Percentiles rank a stretch among this genome's conserved stretches.
Evolutionary conservation across 2,113 vertebrate genomes (phyloP).

Genomic region (Halcyon malimbica): DNA sequence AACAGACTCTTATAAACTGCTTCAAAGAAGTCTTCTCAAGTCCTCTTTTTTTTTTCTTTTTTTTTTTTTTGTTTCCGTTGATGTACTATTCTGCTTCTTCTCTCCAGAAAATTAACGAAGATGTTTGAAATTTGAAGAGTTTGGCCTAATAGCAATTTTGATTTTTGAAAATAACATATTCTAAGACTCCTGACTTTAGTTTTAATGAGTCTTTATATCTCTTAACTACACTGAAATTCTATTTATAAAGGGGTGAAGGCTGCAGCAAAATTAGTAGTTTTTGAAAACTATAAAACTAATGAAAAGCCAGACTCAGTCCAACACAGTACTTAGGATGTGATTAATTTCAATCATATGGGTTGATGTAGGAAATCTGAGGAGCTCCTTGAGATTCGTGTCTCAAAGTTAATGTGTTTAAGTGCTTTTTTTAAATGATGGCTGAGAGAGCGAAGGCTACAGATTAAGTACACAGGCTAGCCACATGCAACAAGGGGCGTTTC

Average conservation of each 20-base stretch:
- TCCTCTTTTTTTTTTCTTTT: too few relatives aligned
- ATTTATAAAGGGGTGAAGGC: background rate
- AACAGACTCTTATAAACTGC: background rate
- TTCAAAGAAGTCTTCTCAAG: constrained; percentile 43
- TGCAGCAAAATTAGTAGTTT: background rate
- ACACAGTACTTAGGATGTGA: background rate
- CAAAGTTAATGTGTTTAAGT: background rate
- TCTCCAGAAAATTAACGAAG: background rate
- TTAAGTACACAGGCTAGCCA: background rate
- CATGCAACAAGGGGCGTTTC: background rate
- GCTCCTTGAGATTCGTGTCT: background rate
- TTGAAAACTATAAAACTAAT: background rate
- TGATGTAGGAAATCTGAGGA: background rate
- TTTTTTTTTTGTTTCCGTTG: background rate
- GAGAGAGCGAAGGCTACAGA: background rate
- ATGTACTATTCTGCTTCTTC: background rate
- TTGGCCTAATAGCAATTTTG: background rate
- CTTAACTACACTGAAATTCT: background rate
- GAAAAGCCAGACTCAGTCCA: background rate
- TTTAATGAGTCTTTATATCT: background rate
- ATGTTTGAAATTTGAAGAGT: background rate
- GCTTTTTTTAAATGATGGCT: background rate
- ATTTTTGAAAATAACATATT: background rate
- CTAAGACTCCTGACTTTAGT: background rate
- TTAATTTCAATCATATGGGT: background rate